Conservation (phyloP, 2,888 invertebrate species). For the Drosophila acutilabella region DNA sequence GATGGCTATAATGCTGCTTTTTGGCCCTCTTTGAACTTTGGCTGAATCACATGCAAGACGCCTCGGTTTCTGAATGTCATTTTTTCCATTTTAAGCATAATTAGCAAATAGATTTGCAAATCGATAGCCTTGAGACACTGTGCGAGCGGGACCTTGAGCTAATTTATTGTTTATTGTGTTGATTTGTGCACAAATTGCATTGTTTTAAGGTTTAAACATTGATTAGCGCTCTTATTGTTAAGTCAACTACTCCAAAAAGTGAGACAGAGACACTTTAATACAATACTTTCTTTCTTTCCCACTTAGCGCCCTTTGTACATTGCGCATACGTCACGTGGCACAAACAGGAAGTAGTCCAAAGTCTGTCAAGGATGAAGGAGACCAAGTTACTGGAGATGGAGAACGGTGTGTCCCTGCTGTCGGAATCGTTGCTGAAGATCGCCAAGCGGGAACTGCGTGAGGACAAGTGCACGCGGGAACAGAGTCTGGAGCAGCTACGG, state of each 20-base stretch:
- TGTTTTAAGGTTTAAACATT: constrained; percentile 33
- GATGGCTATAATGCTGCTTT: constrained; percentile 19
- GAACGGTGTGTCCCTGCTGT: constrained; percentile 42
- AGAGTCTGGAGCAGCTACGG: constrained; percentile 88
- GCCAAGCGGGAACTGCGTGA: constrained; percentile 90
- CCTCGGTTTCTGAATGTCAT: neutral
- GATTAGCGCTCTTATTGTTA: neutral
- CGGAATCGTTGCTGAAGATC: constrained; percentile 83
- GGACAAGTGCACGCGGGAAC: constrained; percentile 88
- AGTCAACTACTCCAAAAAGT: too few species aligned
- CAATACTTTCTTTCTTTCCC: too few species aligned
- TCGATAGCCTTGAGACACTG: constrained; percentile 57
- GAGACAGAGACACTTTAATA: too few species aligned
- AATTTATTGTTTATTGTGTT: constrained; percentile 34
- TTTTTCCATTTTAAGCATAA: constrained; percentile 45
- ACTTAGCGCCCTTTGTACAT: constrained; percentile 5
- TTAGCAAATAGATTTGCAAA: constrained; percentile 78
- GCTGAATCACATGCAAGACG: constrained; percentile 37
- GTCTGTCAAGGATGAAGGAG: constrained; percentile 54
- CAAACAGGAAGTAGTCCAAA: neutral
- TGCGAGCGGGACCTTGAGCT: constrained; percentile 59
- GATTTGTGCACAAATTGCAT: constrained; percentile 22
- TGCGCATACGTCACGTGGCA: constrained; percentile 38
- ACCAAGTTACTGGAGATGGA: constrained; percentile 52
- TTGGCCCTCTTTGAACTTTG: constrained; percentile 14